These are phyloP conservation scores for Nycticryphes semicollaris DNA, from an alignment of 2,113 vertebrate genomes.

Conservation along the genomic window DNA sequence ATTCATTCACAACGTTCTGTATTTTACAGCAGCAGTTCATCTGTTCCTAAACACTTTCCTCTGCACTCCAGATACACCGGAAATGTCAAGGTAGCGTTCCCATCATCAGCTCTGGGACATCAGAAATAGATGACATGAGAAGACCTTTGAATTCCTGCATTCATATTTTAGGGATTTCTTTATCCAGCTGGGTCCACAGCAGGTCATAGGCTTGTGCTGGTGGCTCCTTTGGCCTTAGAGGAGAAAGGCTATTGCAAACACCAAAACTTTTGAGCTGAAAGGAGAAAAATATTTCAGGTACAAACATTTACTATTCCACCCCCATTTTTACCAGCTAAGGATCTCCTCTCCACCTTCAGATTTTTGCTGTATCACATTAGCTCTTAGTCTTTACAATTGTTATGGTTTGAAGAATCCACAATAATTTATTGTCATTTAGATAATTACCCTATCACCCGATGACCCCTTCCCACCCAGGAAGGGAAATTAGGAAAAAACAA, in stretches of 20 bases:
- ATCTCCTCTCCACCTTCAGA: neutral
- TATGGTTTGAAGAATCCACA: neutral
- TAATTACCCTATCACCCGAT: neutral
- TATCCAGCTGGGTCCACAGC: neutral
- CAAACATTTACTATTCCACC: neutral
- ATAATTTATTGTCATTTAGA: neutral
- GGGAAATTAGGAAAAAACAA: neutral
- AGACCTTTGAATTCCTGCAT: neutral
- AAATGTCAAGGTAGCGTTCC: neutral
- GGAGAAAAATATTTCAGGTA: neutral
- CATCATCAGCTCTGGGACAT: neutral
- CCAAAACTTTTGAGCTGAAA: neutral
- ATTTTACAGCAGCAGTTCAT: neutral
- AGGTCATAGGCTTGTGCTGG: neutral
- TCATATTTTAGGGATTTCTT: neutral
- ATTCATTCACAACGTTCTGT: neutral
- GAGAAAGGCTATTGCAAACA: neutral
- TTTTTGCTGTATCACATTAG: neutral
- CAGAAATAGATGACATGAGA: neutral
- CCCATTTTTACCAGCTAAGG: neutral
- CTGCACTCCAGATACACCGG: accelerated
- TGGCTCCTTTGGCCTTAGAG: neutral
- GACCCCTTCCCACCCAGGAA: neutral
- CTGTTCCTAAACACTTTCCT: neutral
- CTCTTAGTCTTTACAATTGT: neutral